Percentiles rank a stretch among this genome's conserved stretches.
These are phyloP conservation scores for Ochotona curzoniae DNA, from an alignment of 2,113 vertebrate species.

Conservation along the genomic window DNA sequence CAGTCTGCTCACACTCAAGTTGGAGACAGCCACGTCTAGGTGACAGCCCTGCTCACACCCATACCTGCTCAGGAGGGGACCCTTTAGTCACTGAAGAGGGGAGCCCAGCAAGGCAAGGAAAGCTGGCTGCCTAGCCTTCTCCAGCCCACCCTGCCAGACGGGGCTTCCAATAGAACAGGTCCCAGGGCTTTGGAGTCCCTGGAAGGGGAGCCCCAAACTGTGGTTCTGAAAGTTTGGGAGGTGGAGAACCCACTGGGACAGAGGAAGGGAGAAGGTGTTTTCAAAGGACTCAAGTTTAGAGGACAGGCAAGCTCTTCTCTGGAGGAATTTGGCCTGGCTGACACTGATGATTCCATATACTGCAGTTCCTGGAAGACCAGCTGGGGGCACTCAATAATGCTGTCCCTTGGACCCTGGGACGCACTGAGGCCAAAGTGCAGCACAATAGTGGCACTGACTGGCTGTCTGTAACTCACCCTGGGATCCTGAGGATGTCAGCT, in stretches of 20 bases:
- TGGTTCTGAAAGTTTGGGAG: background rate
- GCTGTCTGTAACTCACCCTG: background rate
- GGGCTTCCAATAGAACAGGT: no score
- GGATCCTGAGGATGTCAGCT: background rate
- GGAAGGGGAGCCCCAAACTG: rapidly evolving
- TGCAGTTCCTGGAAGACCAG: background rate
- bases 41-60: background rate
- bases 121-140: rapidly evolving
- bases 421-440: background rate
- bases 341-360: background rate
- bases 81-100: background rate
- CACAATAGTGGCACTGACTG: background rate
- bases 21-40: background rate
- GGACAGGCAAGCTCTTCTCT: background rate
- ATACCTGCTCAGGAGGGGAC: background rate
- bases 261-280: background rate
- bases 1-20: background rate
- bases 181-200: background rate
- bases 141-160: background rate
- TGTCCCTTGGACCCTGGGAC: background rate
- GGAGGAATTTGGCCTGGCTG: background rate
- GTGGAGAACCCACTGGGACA: background rate
- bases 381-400: background rate
- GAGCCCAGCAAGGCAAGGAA: background rate
- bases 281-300: background rate